Evolutionary conservation across 1,140 invertebrate genomes (phyloP), one percentile per base, ranked within the genome.

Genomic region (Vanessa atalanta): DNA sequence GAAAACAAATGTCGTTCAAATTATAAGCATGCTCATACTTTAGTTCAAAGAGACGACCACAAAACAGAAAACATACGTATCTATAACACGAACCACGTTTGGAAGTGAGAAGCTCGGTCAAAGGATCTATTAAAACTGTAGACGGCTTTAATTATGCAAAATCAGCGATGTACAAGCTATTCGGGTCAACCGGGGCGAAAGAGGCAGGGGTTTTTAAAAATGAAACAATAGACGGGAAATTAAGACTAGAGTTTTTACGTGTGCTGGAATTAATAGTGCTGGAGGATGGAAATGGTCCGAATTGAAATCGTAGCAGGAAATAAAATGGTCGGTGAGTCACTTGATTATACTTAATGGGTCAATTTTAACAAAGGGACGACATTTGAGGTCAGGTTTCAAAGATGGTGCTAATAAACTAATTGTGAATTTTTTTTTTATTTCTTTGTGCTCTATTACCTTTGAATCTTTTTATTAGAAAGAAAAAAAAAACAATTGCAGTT

Each of bases 121-220:
- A 74, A 79, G 69, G 69, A 70, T 70, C 76, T 80, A 80, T 83
- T 79, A 81, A 79, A 81, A 80, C 75, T 76, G 77, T 82, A 83
- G 85, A 83, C 83, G 77, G 73, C 85, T 89, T 89, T 88, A 88
- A 89, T 89, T 87, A 88, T 88, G 85, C 88, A 88, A 83, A 86
- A 89, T 87, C 85, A 87, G 81, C 85, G 81, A 83, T 81, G 85
- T 79, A 81, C 79, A 78, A 72, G 77, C 84, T 82, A 87, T 89
- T 84, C 79, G 81, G 85, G 86, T 84, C 83, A 83, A 83, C 78
- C 86, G 80, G 79, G 65, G 80, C 81, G 81, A 75, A 77, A 68
- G 81, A 78, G 75, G 81, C 53, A n/a, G 50, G n/a, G 15, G 16
- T 11, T 73, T 86, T 85, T 83, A 78, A 83, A 83, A 85, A 83